phyloP scores from a whole-genome alignment of 2,888 invertebrate genomes.

The Blera fallax region DNA sequence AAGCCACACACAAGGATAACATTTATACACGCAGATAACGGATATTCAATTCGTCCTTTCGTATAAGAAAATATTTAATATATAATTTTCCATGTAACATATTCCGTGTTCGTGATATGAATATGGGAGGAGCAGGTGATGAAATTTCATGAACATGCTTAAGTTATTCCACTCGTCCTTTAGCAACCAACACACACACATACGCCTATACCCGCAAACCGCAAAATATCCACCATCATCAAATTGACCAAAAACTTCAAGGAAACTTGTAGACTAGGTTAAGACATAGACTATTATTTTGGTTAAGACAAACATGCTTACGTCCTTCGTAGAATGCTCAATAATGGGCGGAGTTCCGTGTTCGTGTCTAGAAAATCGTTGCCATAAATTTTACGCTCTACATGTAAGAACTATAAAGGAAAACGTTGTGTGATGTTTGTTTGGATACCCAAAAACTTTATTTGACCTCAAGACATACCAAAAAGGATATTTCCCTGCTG shows the following conservation, averaged over 20 bases:
- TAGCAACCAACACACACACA: background rate
- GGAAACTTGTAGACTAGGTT: conserved; percentile 14
- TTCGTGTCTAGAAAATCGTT: conserved; percentile 35
- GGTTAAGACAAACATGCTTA: background rate
- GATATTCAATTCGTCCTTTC: background rate
- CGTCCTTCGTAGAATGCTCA: background rate
- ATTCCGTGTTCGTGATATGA: conserved; percentile 33
- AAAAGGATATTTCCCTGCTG: background rate
- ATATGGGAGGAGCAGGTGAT: conserved; percentile 49
- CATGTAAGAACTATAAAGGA: background rate
- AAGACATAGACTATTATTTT: conserved; percentile 12
- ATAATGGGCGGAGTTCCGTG: background rate
- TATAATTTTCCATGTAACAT: conserved; percentile 39
- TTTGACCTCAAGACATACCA: conserved; percentile 35
- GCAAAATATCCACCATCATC: background rate
- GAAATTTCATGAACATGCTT: conserved; percentile 38
- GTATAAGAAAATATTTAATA: background rate
- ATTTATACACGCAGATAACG: background rate
- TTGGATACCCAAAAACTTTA: conserved; percentile 36
- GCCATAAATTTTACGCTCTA: conserved; percentile 7
- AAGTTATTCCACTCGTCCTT: conserved; percentile 16
- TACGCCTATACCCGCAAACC: no score
- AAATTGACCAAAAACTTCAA: conserved; percentile 46
- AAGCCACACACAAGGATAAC: background rate
- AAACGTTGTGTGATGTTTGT: conserved; percentile 19